Evolutionary conservation across 2,888 invertebrate genomes (phyloP), one percentile per base, ranked within the genome.

Genomic region (Eristalinus aeneus): DNA sequence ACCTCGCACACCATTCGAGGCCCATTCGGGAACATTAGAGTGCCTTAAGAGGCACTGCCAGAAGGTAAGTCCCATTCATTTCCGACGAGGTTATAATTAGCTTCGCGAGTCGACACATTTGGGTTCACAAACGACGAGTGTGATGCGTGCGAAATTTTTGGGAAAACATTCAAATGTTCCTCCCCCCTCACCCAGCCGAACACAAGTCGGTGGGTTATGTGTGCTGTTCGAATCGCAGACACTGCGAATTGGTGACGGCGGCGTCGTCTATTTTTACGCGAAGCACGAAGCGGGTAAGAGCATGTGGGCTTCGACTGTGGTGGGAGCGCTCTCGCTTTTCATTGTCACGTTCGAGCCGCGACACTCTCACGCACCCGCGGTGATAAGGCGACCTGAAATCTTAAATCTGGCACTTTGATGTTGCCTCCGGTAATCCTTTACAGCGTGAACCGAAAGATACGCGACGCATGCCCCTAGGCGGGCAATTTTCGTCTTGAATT

Each of bases 351-450:
- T 53, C 12, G 27, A 8, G 20, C 46, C 34, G 34, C 2, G 53
- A 46, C 46, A 46, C 46, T 46, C 16, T n/a, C 46, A 46, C 16
- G 16, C 46, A 16, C 46, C 46, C 46, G 16, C 46, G 56, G 65
- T 3, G 22, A 32, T 31, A 60, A 32, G 46, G 60, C 60, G 54
- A 63, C 16, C 34, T 73, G 27, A 56, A 32, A 61, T 27, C 36
- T 20, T 3, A 27, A 27, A 27, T 27, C 27, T 5, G 54, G 10
- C 23, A 12, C 32, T 22, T 31, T 58, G 58, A 39, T 46, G 60
- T 16, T 54, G 31, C 69, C 53, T 20, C n/a, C 12, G 16, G 36
- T 76, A 63, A 69, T 68, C 60, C 67, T 75, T 75, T 34, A 68
- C 68, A 46, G 60, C 27, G 60, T 61, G 53, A 58, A 46, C 16